A percentile compares a stretch with the other conserved stretches of the same genome.
phyloP scores from a whole-genome alignment of 2,113 vertebrate species.

The Cephalopterus ornatus region DNA sequence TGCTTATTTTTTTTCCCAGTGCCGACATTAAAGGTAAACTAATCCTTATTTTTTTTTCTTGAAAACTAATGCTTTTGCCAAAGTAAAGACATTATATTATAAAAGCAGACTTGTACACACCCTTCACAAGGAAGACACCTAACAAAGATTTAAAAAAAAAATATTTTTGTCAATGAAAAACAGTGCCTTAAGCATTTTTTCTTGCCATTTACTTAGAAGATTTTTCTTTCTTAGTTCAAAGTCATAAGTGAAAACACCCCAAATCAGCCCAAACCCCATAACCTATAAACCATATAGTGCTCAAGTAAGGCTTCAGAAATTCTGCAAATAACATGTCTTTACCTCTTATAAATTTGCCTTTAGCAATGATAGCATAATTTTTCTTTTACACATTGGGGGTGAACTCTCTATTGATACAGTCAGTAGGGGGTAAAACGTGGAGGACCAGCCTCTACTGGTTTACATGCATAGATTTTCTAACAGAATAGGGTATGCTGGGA shows the following conservation, averaged over 20 bases:
- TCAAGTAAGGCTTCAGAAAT: not conserved
- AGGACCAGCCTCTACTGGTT: not conserved
- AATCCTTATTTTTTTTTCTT: slow-evolving; percentile 41
- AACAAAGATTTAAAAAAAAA: not conserved
- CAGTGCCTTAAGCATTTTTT: not conserved
- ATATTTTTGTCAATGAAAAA: not conserved
- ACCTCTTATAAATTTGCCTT: not conserved
- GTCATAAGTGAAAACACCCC: not conserved
- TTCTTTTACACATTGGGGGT: not conserved
- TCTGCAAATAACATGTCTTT: not conserved
- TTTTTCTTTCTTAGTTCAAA: slow-evolving; percentile 4
- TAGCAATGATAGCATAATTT: not conserved
- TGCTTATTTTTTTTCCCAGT: slow-evolving; percentile 27
- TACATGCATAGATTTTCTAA: not conserved
- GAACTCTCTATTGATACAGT: not conserved
- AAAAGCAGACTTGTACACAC: not conserved
- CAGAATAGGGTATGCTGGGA: not conserved
- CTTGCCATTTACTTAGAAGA: not conserved
- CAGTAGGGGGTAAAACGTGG: not conserved
- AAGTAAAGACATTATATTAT: not conserved
- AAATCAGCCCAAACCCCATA: not conserved
- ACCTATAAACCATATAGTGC: not conserved
- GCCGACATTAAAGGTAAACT: slow-evolving; percentile 47
- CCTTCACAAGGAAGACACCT: not conserved
- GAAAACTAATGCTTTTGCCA: slow-evolving; percentile 36